A percentile compares a stretch with the other conserved stretches of the same genome.
Evolutionary conservation across 2,888 invertebrate species (phyloP).

Genomic region (Cephonodes hylas): DNA sequence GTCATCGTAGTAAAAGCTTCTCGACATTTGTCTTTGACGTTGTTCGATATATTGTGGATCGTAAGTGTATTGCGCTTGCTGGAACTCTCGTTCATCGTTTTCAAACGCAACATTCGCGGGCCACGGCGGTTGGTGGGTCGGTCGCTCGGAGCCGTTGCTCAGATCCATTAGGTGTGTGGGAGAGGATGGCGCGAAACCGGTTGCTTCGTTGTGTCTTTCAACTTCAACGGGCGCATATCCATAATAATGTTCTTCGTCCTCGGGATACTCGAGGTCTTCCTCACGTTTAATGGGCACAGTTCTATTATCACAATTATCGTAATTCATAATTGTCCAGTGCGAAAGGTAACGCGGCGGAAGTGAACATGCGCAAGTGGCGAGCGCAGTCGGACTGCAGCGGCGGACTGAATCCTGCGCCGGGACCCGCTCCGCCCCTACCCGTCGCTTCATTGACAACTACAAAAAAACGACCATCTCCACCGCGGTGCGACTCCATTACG

Average conservation of each 20-base stretch:
- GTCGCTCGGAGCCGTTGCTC: slow-evolving; percentile 67
- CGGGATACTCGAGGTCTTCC: slow-evolving; percentile 58
- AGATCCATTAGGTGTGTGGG: slow-evolving; percentile 73
- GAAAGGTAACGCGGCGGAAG: slow-evolving; percentile 29
- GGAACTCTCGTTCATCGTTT: slow-evolving; percentile 58
- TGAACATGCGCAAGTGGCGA: slow-evolving; percentile 49
- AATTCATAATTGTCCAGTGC: slow-evolving; percentile 59
- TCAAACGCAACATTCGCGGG: slow-evolving; percentile 51
- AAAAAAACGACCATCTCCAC: slow-evolving; percentile 74
- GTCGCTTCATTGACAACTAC: slow-evolving; percentile 78
- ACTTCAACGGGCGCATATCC: slow-evolving; percentile 63
- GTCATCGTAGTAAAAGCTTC: slow-evolving; percentile 67
- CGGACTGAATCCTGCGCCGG: slow-evolving; percentile 55
- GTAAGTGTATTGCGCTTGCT: slow-evolving; percentile 52
- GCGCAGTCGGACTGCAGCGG: slow-evolving; percentile 56
- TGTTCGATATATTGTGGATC: slow-evolving; percentile 58
- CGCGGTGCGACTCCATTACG: slow-evolving; percentile 42
- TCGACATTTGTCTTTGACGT: slow-evolving; percentile 52
- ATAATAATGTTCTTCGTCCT: slow-evolving; percentile 69
- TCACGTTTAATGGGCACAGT: slow-evolving; percentile 70
- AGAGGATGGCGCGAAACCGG: slow-evolving; percentile 60
- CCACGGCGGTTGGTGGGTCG: slow-evolving; percentile 51
- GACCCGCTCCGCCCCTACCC: slow-evolving; percentile 65
- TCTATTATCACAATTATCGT: slow-evolving; percentile 60
- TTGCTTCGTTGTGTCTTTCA: slow-evolving; percentile 52